These are phyloP conservation scores for Trisateles emortualis DNA, from an alignment of 2,888 invertebrate genomes.

Conservation along the genomic window DNA sequence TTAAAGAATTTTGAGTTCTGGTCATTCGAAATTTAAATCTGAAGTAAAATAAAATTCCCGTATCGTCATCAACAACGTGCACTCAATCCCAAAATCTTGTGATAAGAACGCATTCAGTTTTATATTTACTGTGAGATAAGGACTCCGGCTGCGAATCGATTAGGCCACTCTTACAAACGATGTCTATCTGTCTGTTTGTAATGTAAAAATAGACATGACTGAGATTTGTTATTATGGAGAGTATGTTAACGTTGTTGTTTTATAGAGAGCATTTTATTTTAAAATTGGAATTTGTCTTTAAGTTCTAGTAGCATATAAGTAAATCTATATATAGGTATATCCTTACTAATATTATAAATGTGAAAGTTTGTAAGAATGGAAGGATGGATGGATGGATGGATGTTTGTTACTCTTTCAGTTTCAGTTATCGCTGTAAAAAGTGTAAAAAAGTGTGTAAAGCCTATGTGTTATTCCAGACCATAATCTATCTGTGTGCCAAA, in stretches of 20 bases:
- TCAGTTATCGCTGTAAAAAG: too few species aligned
- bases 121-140: constrained; percentile 68
- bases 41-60: constrained; percentile 10
- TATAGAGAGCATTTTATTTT: neutral
- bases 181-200: constrained; percentile 51
- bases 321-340: too few species aligned
- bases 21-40: neutral
- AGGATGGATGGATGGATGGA: too few species aligned
- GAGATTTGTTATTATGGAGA: constrained; percentile 2
- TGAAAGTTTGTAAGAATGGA: too few species aligned
- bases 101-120: constrained; percentile 72
- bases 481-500: too few species aligned
- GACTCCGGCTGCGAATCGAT: constrained; percentile 68
- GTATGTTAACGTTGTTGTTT: neutral
- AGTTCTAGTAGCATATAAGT: too few species aligned
- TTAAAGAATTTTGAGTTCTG: too few species aligned
- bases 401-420: too few species aligned
- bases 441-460: too few species aligned
- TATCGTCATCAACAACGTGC: constrained; percentile 47
- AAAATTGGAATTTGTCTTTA: too few species aligned
- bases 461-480: too few species aligned
- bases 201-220: constrained; percentile 14
- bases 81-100: constrained; percentile 54
- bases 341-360: too few species aligned
- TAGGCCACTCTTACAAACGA: constrained; percentile 52